Evolutionary conservation across 2,797 vertebrate genomes (phyloP).

Genomic region (Prionace glauca): DNA sequence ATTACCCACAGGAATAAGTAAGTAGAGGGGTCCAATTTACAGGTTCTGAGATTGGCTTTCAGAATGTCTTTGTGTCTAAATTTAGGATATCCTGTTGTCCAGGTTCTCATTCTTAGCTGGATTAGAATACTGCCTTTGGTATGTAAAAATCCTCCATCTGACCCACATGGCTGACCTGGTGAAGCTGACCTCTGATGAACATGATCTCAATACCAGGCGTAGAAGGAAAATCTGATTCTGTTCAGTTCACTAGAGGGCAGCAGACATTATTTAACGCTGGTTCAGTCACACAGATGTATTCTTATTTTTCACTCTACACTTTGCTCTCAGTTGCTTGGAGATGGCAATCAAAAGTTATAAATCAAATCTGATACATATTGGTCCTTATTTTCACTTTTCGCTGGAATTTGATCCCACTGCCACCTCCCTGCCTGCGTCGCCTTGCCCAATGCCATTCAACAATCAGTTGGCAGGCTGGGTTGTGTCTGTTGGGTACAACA

Average conservation of each 20-base stretch:
- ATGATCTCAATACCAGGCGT: no score
- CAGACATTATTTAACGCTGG: background rate
- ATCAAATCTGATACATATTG: background rate
- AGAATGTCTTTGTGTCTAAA: no score
- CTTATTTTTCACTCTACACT: background rate
- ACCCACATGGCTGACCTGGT: no score
- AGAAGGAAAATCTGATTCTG: background rate
- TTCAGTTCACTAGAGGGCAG: slow-evolving; percentile 11
- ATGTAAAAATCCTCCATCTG: no score
- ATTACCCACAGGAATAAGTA: no score
- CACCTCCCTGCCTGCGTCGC: background rate
- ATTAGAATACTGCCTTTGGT: no score
- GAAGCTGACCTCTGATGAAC: no score
- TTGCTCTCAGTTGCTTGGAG: background rate
- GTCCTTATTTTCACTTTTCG: background rate
- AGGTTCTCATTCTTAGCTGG: no score
- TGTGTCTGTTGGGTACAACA: background rate
- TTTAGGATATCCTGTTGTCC: no score
- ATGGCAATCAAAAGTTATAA: background rate
- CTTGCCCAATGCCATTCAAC: background rate
- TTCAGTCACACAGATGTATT: background rate
- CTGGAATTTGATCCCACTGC: background rate
- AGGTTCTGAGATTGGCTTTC: no score
- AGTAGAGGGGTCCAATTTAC: no score
- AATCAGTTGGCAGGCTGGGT: background rate